Evolutionary conservation across 2,888 invertebrate species (phyloP).

Genomic region (Pyrrhia umbra): DNA sequence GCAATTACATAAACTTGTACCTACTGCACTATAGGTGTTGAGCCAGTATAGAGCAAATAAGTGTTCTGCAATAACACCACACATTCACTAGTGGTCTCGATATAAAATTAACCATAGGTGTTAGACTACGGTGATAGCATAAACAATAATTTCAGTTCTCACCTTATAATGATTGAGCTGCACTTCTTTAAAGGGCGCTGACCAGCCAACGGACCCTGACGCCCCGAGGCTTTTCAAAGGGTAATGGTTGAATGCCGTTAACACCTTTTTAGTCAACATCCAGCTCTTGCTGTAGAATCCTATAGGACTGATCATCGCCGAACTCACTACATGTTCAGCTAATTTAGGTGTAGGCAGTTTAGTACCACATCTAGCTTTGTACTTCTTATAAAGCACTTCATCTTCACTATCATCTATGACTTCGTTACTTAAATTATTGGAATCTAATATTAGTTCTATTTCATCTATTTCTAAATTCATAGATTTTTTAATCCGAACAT

Average conservation of each 20-base stretch:
- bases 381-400: constrained; percentile 63
- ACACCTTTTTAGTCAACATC: constrained; percentile 91
- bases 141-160: constrained; percentile 49
- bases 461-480: constrained; percentile 73
- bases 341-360: constrained; percentile 81
- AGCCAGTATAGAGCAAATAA: background rate
- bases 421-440: constrained; percentile 71
- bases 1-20: background rate
- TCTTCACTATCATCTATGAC: constrained; percentile 73
- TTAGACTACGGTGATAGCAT: background rate
- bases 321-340: constrained; percentile 87
- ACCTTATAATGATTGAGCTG: constrained; percentile 93
- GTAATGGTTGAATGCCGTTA: constrained; percentile 94
- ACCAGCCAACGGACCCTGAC: constrained; percentile 88
- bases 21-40: background rate
- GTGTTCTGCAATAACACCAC: background rate
- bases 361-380: constrained; percentile 75
- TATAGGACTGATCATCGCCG: constrained; percentile 90
- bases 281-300: constrained; percentile 94
- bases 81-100: background rate
- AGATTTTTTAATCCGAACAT: constrained; percentile 77
- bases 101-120: background rate
- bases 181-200: constrained; percentile 90
- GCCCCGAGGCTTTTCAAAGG: constrained; percentile 91
- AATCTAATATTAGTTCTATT: constrained; percentile 77